These are phyloP conservation scores for Blastobasis lacticolella DNA, from an alignment of 2,888 invertebrate species.

Conservation along the genomic window DNA sequence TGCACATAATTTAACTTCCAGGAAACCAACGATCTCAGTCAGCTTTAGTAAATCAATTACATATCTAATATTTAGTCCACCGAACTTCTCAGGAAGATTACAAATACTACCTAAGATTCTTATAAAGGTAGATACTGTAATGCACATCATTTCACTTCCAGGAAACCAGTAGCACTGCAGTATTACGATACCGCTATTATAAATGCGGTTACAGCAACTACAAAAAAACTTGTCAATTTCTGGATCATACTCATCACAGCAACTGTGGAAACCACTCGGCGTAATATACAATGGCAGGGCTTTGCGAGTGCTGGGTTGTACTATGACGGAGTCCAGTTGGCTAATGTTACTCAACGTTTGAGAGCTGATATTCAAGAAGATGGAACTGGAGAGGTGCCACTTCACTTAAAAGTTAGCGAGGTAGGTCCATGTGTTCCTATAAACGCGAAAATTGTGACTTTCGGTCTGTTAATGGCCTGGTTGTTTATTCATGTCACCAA, in stretches of 20 bases:
- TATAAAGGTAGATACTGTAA: too few relatives aligned
- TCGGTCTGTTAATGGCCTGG: too few relatives aligned
- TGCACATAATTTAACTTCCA: constrained; percentile 30
- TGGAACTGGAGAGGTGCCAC: constrained; percentile 38
- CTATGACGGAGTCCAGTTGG: constrained; percentile 40
- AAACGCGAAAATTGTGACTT: too few relatives aligned
- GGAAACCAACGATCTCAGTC: too few relatives aligned
- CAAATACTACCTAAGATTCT: too few relatives aligned
- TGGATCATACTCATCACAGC: constrained; percentile 45
- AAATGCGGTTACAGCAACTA: constrained; percentile 73
- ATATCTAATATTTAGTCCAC: too few relatives aligned
- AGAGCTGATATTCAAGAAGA: constrained; percentile 28
- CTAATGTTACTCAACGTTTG: constrained; percentile 32
- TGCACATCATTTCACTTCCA: constrained; percentile 30
- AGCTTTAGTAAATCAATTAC: too few relatives aligned
- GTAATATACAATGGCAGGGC: constrained; percentile 30
- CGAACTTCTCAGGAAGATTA: too few relatives aligned
- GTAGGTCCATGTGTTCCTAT: constrained; percentile 23
- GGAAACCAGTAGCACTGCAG: constrained; percentile 80
- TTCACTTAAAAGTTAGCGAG: constrained; percentile 45
- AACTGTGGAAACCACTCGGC: constrained; percentile 40
- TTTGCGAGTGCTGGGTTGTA: constrained; percentile 36
- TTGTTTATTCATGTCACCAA: too few relatives aligned
- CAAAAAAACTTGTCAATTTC: constrained; percentile 25
- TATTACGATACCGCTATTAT: constrained; percentile 77